phyloP scores from a whole-genome alignment of 2,113 vertebrate species.

The Saguinus midas region DNA sequence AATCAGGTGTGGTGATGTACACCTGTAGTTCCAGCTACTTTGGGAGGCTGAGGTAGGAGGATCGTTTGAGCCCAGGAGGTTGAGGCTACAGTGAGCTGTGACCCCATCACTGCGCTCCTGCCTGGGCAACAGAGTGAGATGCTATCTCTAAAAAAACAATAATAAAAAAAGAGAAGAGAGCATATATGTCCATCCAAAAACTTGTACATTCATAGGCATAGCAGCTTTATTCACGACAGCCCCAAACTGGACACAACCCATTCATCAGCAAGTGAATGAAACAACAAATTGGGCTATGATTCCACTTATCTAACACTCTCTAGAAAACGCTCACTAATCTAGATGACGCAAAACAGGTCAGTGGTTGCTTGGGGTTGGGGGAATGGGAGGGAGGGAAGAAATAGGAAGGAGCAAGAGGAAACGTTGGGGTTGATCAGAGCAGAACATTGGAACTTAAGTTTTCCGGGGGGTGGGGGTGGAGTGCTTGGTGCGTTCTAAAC shows the following conservation, averaged over 20 bases:
- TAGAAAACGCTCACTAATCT: not conserved
- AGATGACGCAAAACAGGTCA: not conserved
- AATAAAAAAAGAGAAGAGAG: not conserved
- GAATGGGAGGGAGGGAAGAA: not conserved
- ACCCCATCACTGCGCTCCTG: not conserved
- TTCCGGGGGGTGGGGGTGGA: not conserved
- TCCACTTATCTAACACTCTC: not conserved
- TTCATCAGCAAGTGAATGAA: not conserved
- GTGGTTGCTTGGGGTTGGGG: not conserved
- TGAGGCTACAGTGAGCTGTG: too few relatives aligned
- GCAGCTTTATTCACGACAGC: not conserved
- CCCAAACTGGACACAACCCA: not conserved
- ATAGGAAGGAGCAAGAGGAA: not conserved
- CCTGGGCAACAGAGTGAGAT: not conserved
- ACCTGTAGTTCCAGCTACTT: not conserved
- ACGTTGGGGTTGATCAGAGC: not conserved
- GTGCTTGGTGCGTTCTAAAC: not conserved
- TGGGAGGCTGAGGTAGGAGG: not conserved
- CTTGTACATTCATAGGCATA: not conserved
- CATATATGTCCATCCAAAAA: not conserved
- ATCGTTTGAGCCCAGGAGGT: not conserved
- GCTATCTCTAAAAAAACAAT: not conserved
- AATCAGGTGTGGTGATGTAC: not conserved
- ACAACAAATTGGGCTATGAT: accelerated
- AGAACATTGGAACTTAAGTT: not conserved